Evolutionary conservation across 2,888 invertebrate genomes (phyloP).

Genomic region (Stenichneumon culpator): DNA sequence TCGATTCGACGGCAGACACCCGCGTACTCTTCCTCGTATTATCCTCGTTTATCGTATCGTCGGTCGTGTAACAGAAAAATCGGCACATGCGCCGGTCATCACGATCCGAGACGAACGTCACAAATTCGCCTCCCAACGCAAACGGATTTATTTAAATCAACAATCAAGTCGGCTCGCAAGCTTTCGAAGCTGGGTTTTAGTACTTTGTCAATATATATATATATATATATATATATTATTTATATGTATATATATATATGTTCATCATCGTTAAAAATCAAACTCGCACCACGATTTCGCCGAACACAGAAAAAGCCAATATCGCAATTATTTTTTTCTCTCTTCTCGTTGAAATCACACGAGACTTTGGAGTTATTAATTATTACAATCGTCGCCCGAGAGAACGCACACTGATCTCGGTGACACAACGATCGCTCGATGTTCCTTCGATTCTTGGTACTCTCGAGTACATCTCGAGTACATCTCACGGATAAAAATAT

Average conservation of each 20-base stretch:
- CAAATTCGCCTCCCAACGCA: neutral
- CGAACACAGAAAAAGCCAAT: slow-evolving; percentile 28
- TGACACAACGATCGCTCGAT: slow-evolving; percentile 31
- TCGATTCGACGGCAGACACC: slow-evolving; percentile 30
- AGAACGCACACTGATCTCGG: slow-evolving; percentile 28
- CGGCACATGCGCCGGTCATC: slow-evolving; percentile 13
- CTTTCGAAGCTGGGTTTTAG: slow-evolving; percentile 20
- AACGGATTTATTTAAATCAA: slow-evolving; percentile 34
- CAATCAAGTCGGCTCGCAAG: slow-evolving; percentile 31
- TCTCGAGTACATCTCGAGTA: slow-evolving; percentile 55
- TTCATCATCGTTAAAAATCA: slow-evolving; percentile 24
- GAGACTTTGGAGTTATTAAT: slow-evolving; percentile 36
- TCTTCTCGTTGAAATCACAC: slow-evolving; percentile 34
- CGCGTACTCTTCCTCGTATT: slow-evolving; percentile 26
- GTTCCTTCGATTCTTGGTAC: slow-evolving; percentile 63
- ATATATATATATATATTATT: neutral
- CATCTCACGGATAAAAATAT: slow-evolving; percentile 63
- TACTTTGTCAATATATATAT: neutral
- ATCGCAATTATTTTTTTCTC: neutral
- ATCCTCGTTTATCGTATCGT: neutral
- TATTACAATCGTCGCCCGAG: slow-evolving; percentile 48
- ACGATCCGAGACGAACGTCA: neutral
- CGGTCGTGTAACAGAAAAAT: neutral
- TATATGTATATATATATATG: neutral
- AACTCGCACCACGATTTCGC: slow-evolving; percentile 32